These are phyloP conservation scores for Hypothenemus hampei DNA, from an alignment of 1,140 invertebrate species.

Conservation along the genomic window DNA sequence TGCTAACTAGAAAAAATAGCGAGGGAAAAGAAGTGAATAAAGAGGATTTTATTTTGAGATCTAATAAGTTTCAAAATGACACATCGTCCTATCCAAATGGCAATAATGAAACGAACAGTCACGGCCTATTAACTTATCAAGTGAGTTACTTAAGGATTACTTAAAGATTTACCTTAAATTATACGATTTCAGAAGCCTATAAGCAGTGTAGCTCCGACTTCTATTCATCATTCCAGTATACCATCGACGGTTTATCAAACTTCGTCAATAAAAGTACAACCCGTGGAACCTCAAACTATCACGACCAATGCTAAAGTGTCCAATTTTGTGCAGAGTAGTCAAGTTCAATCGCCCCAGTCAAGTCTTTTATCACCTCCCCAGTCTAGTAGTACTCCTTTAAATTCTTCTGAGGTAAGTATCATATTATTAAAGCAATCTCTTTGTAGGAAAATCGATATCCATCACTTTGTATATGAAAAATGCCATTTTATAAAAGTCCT, in stretches of 20 bases:
- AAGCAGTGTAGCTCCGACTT: slow-evolving; percentile 75
- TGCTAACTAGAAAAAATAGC: slow-evolving; percentile 36
- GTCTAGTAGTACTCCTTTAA: slow-evolving; percentile 53
- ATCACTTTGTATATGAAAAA: no score
- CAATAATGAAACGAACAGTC: no score
- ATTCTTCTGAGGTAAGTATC: slow-evolving; percentile 49
- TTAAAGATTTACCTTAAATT: no score
- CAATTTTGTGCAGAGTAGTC: slow-evolving; percentile 30
- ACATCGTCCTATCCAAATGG: slow-evolving; percentile 22
- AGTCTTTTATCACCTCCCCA: slow-evolving; percentile 54
- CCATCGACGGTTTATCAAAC: slow-evolving; percentile 75
- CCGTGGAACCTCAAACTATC: slow-evolving; percentile 71
- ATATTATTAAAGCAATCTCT: no score
- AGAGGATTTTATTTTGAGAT: slow-evolving; percentile 7
- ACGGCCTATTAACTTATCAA: slow-evolving; percentile 29
- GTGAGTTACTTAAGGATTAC: slow-evolving; percentile 20
- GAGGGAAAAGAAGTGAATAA: slow-evolving; percentile 22
- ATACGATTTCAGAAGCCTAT: slow-evolving; percentile 59
- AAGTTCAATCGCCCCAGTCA: slow-evolving; percentile 47
- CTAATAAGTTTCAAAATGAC: slow-evolving; percentile 21
- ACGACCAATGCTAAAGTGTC: slow-evolving; percentile 29
- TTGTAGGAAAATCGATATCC: no score
- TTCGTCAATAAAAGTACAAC: slow-evolving; percentile 73
- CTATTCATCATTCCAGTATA: slow-evolving; percentile 58
- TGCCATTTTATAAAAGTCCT: no score